Evolutionary conservation across 1,140 invertebrate species (phyloP).

Genomic region (Drosophila tristis): DNA sequence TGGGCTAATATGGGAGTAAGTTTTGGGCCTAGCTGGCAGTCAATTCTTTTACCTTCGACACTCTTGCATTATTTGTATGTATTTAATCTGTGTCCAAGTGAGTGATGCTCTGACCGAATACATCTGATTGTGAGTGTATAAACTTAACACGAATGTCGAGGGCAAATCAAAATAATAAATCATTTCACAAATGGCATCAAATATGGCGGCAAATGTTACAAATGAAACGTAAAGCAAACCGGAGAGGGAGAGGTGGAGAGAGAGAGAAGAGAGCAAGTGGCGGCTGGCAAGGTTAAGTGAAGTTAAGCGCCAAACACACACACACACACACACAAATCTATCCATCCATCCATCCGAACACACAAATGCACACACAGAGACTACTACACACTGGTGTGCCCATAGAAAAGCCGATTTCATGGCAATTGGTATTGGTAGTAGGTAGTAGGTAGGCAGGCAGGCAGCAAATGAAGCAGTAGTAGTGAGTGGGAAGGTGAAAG

Average conservation of each 20-base stretch:
- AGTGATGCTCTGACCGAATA: no score
- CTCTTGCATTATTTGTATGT: no score
- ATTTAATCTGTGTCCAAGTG: no score
- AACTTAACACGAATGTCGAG: conserved; percentile 67
- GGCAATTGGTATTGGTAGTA: not conserved
- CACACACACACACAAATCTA: conserved; percentile 38
- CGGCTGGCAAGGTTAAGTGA: conserved; percentile 76
- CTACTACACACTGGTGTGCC: no score
- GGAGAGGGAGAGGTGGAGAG: conserved; percentile 17
- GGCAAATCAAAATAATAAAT: conserved; percentile 83
- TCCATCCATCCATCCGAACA: conserved; percentile 37
- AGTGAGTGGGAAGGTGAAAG: conserved; percentile 61
- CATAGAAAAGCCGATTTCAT: no score
- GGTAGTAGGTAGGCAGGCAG: no score
- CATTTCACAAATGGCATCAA: conserved; percentile 82
- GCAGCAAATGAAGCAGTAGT: conserved; percentile 26
- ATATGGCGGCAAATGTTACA: conserved; percentile 83
- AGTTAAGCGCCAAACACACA: conserved; percentile 68
- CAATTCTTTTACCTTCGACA: no score
- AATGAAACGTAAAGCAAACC: conserved; percentile 82
- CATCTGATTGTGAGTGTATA: conserved; percentile 21
- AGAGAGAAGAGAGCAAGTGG: conserved; percentile 56
- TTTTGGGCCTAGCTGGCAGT: no score
- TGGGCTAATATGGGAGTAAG: no score
- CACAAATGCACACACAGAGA: conserved; percentile 18